Conservation (phyloP, 2,113 vertebrate genomes). For the Centrocercus urophasianus region DNA sequence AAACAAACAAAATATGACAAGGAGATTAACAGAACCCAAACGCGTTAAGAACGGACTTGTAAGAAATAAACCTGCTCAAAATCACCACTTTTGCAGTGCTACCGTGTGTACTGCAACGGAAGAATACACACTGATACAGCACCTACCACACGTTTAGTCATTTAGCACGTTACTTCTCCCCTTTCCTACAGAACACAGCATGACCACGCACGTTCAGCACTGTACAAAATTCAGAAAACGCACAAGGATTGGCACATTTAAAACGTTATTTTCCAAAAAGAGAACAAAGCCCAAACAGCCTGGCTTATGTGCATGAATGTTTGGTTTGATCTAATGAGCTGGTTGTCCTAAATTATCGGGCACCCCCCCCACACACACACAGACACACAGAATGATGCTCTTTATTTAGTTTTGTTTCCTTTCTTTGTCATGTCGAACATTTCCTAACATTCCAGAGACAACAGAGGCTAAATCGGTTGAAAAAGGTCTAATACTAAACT, state of each 20-base stretch:
- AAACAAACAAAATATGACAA: conserved; percentile 61
- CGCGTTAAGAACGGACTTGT: conserved; percentile 1
- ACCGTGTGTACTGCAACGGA: conserved; percentile 43
- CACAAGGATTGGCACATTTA: not conserved
- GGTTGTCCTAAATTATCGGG: conserved; percentile 50
- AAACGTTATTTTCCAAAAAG: not conserved
- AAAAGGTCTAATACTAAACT: conserved; percentile 75
- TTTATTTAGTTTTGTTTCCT: conserved; percentile 69
- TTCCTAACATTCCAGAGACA: conserved; percentile 70
- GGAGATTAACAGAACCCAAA: conserved; percentile 31
- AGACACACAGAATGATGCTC: not conserved
- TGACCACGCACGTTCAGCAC: not conserved
- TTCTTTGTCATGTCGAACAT: conserved; percentile 59
- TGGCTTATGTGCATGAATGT: not conserved
- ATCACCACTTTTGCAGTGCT: conserved; percentile 51
- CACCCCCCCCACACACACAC: not conserved
- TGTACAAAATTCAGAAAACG: not conserved
- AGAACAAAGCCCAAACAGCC: conserved; percentile 11
- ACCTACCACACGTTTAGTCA: conserved; percentile 41
- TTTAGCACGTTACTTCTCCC: conserved; percentile 22
- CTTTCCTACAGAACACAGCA: not conserved
- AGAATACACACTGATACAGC: conserved; percentile 31
- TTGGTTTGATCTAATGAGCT: conserved; percentile 6
- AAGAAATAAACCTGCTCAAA: conserved; percentile 62
- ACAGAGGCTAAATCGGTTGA: conserved; percentile 70